phyloP scores from a whole-genome alignment of 2,888 invertebrate genomes.

The Bombylius discolor region DNA sequence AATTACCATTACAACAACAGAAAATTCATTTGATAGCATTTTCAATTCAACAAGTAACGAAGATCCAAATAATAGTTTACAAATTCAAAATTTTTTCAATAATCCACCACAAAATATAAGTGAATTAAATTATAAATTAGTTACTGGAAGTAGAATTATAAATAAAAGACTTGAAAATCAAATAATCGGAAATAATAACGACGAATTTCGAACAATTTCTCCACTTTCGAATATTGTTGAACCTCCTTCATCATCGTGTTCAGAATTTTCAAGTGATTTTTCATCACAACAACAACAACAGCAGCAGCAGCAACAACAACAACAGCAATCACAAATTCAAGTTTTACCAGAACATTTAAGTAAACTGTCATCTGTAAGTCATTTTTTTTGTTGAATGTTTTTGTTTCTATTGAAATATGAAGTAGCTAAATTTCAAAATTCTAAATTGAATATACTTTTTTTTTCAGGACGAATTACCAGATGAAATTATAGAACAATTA shows the following conservation, averaged over 20 bases:
- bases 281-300: background rate
- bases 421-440: background rate
- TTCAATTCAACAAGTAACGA: slow-evolving; percentile 8
- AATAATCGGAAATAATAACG: background rate
- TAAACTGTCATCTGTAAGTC: slow-evolving; percentile 4
- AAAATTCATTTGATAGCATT: slow-evolving; percentile 10
- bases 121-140: slow-evolving; percentile 30
- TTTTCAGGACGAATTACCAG: slow-evolving; percentile 24
- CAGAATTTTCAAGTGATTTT: slow-evolving; percentile 28
- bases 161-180: slow-evolving; percentile 1
- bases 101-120: slow-evolving; percentile 32
- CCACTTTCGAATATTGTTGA: slow-evolving; percentile 31
- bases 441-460: background rate
- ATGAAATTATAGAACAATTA: slow-evolving; percentile 26
- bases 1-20: background rate
- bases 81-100: slow-evolving; percentile 35
- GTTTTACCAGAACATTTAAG: slow-evolving; percentile 5
- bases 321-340: slow-evolving; percentile 6
- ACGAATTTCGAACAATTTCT: slow-evolving; percentile 25
- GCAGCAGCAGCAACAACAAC: background rate
- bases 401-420: too few species aligned
- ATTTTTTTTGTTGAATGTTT: background rate
- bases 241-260: slow-evolving; percentile 32
- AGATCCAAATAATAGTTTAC: slow-evolving; percentile 21
- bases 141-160: slow-evolving; percentile 27